These are phyloP conservation scores for Silvanus unidentatus DNA, from an alignment of 2,888 invertebrate species.

Conservation along the genomic window DNA sequence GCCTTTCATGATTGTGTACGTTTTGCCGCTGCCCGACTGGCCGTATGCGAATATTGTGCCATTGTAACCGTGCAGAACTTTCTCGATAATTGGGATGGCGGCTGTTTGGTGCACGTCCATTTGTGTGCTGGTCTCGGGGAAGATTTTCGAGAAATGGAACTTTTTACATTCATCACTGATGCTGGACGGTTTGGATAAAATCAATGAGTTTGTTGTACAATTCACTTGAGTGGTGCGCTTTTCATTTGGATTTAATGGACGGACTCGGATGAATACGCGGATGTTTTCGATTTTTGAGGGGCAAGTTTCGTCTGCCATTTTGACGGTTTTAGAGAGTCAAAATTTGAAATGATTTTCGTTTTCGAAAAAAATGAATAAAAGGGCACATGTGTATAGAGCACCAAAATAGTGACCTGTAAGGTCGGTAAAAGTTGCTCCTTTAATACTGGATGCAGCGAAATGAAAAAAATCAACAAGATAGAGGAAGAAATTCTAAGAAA, in stretches of 20 bases:
- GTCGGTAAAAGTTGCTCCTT: no score
- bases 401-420: no score
- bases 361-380: no score
- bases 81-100: conserved; percentile 89
- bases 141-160: conserved; percentile 89
- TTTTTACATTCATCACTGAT: conserved; percentile 63
- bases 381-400: no score
- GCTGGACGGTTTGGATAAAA: conserved; percentile 60
- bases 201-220: conserved; percentile 53
- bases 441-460: no score
- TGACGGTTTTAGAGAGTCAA: no score
- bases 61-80: conserved; percentile 90
- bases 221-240: neutral
- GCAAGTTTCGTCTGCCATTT: neutral
- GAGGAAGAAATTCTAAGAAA: no score
- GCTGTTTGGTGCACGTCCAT: conserved; percentile 90
- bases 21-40: conserved; percentile 93
- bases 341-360: no score
- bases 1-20: conserved; percentile 92
- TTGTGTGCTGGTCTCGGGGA: conserved; percentile 74
- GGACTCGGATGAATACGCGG: conserved; percentile 86
- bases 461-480: no score
- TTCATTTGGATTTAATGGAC: conserved; percentile 83
- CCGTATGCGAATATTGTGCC: conserved; percentile 84
- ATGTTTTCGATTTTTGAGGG: conserved; percentile 66